A percentile compares a stretch with the other conserved stretches of the same genome.
Conservation (phyloP, 1,140 invertebrate genomes). For the Pristionchus pacificus region DNA sequence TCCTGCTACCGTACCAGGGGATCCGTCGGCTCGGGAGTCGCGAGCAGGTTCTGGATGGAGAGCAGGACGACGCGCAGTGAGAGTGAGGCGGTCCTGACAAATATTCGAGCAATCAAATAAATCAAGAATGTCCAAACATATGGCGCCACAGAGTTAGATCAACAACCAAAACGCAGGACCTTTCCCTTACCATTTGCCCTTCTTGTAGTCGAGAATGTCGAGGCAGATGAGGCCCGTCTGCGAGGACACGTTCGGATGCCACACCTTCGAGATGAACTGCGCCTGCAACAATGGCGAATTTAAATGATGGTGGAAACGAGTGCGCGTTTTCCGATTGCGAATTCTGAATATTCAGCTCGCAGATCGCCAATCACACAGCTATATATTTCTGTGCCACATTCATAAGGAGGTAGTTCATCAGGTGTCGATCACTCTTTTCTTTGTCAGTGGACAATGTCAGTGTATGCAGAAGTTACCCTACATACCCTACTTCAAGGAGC, state of each 20-base stretch:
- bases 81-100: neutral
- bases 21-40: constrained; percentile 76
- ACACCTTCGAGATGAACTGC: constrained; percentile 89
- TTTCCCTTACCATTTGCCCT: constrained; percentile 82
- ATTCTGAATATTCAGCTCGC: too few species aligned
- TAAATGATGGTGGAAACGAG: neutral
- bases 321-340: neutral
- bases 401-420: too few species aligned
- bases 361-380: too few species aligned
- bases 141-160: too few species aligned
- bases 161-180: too few species aligned
- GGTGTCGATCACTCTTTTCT: too few species aligned
- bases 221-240: constrained; percentile 97
- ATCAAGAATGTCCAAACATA: too few species aligned
- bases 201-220: constrained; percentile 96
- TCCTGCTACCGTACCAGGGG: too few species aligned
- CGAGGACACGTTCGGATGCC: constrained; percentile 99
- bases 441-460: too few species aligned
- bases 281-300: constrained; percentile 55
- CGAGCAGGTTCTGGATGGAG: constrained; percentile 68
- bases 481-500: too few species aligned
- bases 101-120: constrained; percentile 1
- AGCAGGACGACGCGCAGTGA: neutral
- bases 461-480: too few species aligned
- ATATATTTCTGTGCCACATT: too few species aligned